Evolutionary conservation across 2,888 invertebrate genomes (phyloP), one percentile per base, ranked within the genome.

Genomic region (Nephrotoma flavescens): DNA sequence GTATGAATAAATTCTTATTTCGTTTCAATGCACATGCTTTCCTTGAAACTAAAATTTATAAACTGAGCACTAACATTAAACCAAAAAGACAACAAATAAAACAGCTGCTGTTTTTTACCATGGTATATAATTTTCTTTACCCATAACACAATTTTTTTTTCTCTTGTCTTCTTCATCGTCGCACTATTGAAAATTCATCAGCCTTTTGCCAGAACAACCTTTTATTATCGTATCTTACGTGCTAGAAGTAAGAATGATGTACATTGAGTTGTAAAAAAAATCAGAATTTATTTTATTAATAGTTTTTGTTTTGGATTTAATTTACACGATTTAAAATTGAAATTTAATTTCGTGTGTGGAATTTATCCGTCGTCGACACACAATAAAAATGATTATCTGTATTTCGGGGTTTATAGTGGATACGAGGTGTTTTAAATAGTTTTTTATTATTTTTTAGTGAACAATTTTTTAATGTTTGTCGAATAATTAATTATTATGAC

Each of bases 371-470:
- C 31, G 31, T 31, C 71, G 71, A 71, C 7, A 71, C 7, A 71
- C 5, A 52, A 41, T 41, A 31, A 91, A 89, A 88, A 93, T 93
- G 93, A 93, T 93, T 89, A 93, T 93, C 90, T 93, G 93, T 89
- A 93, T 93, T 90, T 93, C 93, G 87, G 93, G 93, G 91, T 93
- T 93, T 92, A 90, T 92, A 89, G 91, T 92, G 92, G 90, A 93
- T 92, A 90, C 93, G 92, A 92, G 93, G 92, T 93, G 92, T 9
- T 44, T n/a, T 44, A 85, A 85, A 15, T 44, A 85, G 44, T 19
- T 9, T 45, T 45, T 83, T 31, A 6, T 15, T 83, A 83, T 83
- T 83, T 45, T 42, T 42, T n/a, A 84, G n/a, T 42, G 15, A 84
- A 15, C 83, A 41, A 41, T 52, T n/a, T 83, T 86, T 83, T 87